Percentiles rank a stretch among this genome's conserved stretches.
These are phyloP conservation scores for Tholera decimalis DNA, from an alignment of 2,888 invertebrate species.

Conservation along the genomic window DNA sequence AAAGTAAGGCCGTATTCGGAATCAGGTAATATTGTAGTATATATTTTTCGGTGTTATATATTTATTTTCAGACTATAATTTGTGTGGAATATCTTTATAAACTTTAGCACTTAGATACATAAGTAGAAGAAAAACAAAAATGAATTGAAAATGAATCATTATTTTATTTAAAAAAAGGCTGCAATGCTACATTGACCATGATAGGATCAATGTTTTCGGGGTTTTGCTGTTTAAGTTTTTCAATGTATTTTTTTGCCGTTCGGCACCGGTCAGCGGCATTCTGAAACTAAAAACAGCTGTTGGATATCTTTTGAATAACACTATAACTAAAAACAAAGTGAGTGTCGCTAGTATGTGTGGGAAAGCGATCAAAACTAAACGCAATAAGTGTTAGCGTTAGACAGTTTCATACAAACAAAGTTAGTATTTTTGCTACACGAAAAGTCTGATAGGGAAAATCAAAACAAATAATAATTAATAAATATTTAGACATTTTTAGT, in stretches of 20 bases:
- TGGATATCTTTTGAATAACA: constrained; percentile 18
- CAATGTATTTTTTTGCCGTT: constrained; percentile 37
- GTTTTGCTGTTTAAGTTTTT: constrained; percentile 39
- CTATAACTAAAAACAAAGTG: background rate
- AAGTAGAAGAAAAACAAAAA: background rate
- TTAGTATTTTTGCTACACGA: too few relatives aligned
- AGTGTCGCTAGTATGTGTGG: background rate
- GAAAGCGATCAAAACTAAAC: background rate
- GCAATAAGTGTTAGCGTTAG: too few relatives aligned
- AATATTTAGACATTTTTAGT: background rate
- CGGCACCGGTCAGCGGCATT: constrained; percentile 28
- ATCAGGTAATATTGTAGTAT: too few relatives aligned
- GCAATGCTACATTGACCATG: constrained; percentile 12
- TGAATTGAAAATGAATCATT: background rate
- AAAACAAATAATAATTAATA: constrained; percentile 4
- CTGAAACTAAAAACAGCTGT: constrained; percentile 25
- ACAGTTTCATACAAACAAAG: too few relatives aligned
- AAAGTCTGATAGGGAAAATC: constrained; percentile 18
- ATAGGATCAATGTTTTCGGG: constrained; percentile 35
- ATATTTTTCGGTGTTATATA: too few relatives aligned
- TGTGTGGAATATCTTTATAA: constrained; percentile 12
- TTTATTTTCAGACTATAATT: constrained; percentile 19
- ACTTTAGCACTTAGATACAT: constrained; percentile 1
- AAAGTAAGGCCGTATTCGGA: too few relatives aligned
- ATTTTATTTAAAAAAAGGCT: constrained; percentile 4